Evolutionary conservation across 2,888 invertebrate species (phyloP), one percentile per base, ranked within the genome.

Genomic region (Helleia helle): DNA sequence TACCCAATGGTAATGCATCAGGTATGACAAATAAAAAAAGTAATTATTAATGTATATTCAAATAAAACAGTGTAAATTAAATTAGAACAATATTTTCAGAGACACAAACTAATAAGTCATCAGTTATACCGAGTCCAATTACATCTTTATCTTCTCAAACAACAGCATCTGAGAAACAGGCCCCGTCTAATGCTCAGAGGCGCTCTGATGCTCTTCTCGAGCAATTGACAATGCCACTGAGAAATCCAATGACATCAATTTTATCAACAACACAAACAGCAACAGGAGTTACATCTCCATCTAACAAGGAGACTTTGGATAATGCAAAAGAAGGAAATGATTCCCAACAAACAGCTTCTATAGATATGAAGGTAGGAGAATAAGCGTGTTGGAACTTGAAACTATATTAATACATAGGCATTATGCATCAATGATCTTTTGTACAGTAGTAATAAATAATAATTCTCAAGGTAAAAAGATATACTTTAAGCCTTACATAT

Each of bases 151-250:
- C 77, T n/a, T 71, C 80, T 6, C 73, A 76, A 65, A 60, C 71
- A 1, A 56, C 71, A 3, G 57, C 62, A 3, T 49, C 69, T 9
- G 83, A 79, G 46, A 85, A 80, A 50, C 77, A 79, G 40, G 59
- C 73, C 25, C 69, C 81, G 5, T 66, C 75, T 0, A 72, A 54
- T 27, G 74, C 81, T 2, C 81, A 83, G 51, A 64, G 85, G 0
- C 74, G 85, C 4, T 83, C 84, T 0, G 85, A 86, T 42, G 79
- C 79, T 0, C 49, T 85, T 31, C 54, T 84, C 9, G 86, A 85
- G 52, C 80, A 83, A 40, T 62, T 86, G 46, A 86, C 85, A 0
- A 58, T 70, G 50, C 83, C 85, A 0, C 52, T 86, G 44, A 61
- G 71, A 46, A 81, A 72, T 51, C 70, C 71, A 0, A 61, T 73